Evolutionary conservation across 2,888 invertebrate genomes (phyloP).

Genomic region (Ophion obscuratus): DNA sequence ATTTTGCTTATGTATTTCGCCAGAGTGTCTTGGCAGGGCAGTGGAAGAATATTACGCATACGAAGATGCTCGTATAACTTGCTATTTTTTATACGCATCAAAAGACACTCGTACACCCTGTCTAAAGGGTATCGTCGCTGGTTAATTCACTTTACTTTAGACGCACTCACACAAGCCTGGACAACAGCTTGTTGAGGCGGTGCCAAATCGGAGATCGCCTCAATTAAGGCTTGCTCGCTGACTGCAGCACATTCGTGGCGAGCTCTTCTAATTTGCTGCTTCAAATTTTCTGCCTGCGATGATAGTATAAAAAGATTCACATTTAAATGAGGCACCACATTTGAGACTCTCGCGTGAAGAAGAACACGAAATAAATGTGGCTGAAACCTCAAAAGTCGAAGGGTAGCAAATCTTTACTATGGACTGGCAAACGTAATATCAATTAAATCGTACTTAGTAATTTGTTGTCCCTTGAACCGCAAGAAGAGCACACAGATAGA

Average conservation of each 20-base stretch:
- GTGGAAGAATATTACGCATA: constrained; percentile 51
- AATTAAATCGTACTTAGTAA: constrained; percentile 22
- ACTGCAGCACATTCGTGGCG: constrained; percentile 43
- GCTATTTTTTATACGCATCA: constrained; percentile 63
- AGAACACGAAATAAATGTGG: constrained; percentile 13
- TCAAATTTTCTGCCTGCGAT: constrained; percentile 22
- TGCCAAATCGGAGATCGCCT: constrained; percentile 49
- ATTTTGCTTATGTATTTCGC: constrained; percentile 61
- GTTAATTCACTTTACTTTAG: constrained; percentile 50
- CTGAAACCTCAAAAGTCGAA: constrained; percentile 27
- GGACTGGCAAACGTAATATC: constrained; percentile 14
- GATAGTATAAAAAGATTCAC: constrained; percentile 12
- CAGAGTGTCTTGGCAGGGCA: constrained; percentile 67
- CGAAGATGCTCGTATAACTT: constrained; percentile 60
- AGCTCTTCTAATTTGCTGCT: constrained; percentile 20
- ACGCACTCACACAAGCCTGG: constrained; percentile 54
- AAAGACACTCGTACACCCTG: constrained; percentile 66
- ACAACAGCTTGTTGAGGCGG: constrained; percentile 49
- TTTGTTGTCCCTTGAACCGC: constrained; percentile 12
- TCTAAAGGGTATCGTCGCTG: constrained; percentile 48
- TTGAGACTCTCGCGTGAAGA: constrained; percentile 9
- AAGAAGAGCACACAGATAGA: constrained; percentile 9
- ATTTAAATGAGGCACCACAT: constrained; percentile 18
- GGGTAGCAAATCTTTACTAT: constrained; percentile 10
- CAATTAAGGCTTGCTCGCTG: constrained; percentile 36